These are phyloP conservation scores for Anastrepha ludens DNA, from an alignment of 1,140 invertebrate species.

Conservation along the genomic window DNA sequence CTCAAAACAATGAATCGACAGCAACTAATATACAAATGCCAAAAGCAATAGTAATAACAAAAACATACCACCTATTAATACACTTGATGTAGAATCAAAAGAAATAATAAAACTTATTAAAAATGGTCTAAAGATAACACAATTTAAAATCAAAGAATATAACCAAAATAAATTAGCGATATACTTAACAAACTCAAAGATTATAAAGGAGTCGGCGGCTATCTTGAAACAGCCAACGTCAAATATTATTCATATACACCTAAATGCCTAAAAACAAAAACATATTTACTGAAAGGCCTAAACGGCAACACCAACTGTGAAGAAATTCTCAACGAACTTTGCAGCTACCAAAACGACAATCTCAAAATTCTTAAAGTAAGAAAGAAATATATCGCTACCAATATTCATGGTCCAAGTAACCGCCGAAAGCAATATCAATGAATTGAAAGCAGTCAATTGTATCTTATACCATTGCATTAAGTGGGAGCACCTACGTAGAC, in stretches of 20 bases:
- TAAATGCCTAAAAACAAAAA: conserved; percentile 22
- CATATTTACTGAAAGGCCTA: conserved; percentile 30
- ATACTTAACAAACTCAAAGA: background rate
- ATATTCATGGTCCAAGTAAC: conserved; percentile 53
- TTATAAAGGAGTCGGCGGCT: background rate
- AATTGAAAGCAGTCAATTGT: background rate
- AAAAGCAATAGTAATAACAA: background rate
- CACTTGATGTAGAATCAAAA: background rate
- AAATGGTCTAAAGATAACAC: conserved; percentile 6
- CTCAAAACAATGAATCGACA: no score
- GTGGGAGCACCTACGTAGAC: background rate
- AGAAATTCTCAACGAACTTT: background rate
- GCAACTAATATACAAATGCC: no score
- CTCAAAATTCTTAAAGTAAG: conserved; percentile 25
- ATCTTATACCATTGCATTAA: background rate
- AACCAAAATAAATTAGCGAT: background rate
- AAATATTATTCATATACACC: conserved; percentile 47
- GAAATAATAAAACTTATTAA: conserved; percentile 21
- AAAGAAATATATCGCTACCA: background rate
- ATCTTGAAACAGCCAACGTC: background rate
- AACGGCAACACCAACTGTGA: background rate
- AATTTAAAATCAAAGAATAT: conserved; percentile 35
- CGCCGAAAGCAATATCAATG: background rate
- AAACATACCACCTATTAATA: conserved; percentile 3
- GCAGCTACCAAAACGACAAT: conserved; percentile 12